Base-by-base conservation (phyloP, 2,797 vertebrate species). In the Silurus aristotelis region DNA sequence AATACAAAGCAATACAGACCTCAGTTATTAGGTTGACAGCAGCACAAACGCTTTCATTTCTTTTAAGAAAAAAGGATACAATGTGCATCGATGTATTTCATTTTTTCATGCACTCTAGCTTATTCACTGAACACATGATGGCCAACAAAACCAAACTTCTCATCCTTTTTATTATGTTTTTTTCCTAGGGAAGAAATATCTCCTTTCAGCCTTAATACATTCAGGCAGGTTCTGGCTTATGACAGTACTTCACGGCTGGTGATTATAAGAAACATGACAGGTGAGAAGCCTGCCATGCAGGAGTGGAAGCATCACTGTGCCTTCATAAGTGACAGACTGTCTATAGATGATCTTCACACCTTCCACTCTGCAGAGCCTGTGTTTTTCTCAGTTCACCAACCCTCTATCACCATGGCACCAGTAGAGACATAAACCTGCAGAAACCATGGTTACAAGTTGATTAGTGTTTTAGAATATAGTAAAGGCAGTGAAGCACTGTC, bases 371-470 rank as follows among this genome's bases (percentile, higher is more conserved):
- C 48, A 78, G 27, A 84, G 55, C 27, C 75, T 46, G 52, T 73
- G 75, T 66, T 83, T 86, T 82, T 87, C 71, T 71, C 82, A 43
- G 46, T 71, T 73, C 67, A 61, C 80, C 87, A 58, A 82, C 66
- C 73, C 77, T 83, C 84, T 6, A 76, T 91, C 87, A 48, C 90
- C 85, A 88, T 90, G 85, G 80, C 58, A 87, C 71, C 75, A 13
- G 60, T 52, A 80, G 80, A 88, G 87, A 81, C 82, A 77, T 85
- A 84, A 80, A 80, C 56, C 84, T 85, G 4, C 66, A 85, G 89
- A 89, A 89, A 90, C 84, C 88, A 89, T 90, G 90, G 89, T 87
- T 87, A 90, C 87, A 43, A 63, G 64, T 25, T 78, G 70, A 85
- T 79, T 48, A 82, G 83, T 84, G 64, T 55, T n/a, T 63, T 70